Conservation (phyloP, 2,113 vertebrate genomes). For the Rafetus swinhoei region DNA sequence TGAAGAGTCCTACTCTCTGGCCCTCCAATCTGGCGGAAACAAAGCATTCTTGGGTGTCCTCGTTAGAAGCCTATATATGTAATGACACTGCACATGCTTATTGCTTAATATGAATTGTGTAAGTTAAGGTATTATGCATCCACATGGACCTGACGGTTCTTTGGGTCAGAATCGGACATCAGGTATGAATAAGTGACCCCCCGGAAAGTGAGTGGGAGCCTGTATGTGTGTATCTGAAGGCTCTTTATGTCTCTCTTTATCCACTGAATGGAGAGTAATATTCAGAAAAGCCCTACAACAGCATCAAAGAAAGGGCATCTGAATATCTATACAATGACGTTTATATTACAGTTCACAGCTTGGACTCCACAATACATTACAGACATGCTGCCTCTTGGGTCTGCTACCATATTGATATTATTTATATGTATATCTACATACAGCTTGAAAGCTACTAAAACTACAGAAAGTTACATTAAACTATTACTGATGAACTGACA, state of each 20-base stretch:
- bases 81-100: background rate
- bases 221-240: background rate
- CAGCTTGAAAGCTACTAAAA: conserved; percentile 22
- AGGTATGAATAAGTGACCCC: background rate
- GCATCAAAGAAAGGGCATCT: conserved; percentile 19
- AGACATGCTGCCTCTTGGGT: conserved; percentile 19
- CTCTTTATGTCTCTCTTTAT: background rate
- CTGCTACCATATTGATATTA: conserved; percentile 8
- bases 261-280: background rate
- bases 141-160: background rate
- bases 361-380: background rate
- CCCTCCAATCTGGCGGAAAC: background rate
- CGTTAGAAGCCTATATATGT: background rate
- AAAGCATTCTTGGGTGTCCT: background rate
- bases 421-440: background rate
- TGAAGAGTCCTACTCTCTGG: no score
- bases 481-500: background rate
- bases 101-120: background rate
- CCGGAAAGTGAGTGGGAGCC: background rate
- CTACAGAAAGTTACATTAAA: background rate
- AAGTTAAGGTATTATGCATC: background rate
- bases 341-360: conserved; percentile 6
- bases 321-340: background rate
- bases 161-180: background rate
- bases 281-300: background rate